A percentile compares a stretch with the other conserved stretches of the same genome.
These are phyloP conservation scores for Menidia beryllina DNA, from an alignment of 2,113 vertebrate species.

Conservation along the genomic window DNA sequence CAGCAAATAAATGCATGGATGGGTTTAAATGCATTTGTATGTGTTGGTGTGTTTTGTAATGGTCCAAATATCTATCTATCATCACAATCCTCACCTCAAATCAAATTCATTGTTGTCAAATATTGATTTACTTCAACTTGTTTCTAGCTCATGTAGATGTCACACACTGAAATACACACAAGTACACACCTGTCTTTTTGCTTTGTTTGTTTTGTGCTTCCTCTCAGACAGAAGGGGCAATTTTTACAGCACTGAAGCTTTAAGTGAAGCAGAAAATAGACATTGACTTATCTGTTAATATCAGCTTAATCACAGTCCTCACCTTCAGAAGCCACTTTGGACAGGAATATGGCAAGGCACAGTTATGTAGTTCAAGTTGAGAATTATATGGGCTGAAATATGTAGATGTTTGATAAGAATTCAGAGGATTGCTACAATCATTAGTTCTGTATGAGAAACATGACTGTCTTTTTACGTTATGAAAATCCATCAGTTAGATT, in stretches of 20 bases:
- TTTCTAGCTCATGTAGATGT: conserved; percentile 47
- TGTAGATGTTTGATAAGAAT: background rate
- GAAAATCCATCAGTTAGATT: background rate
- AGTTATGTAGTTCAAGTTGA: background rate
- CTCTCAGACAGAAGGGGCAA: conserved; percentile 55
- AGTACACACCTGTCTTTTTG: conserved; percentile 17
- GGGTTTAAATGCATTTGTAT: background rate
- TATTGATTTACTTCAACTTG: conserved; percentile 59
- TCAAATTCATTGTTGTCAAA: conserved; percentile 50
- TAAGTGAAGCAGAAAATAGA: conserved; percentile 84
- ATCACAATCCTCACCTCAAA: conserved; percentile 36
- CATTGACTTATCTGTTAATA: conserved; percentile 81
- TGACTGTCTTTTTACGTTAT: background rate
- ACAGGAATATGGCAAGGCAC: conserved; percentile 34
- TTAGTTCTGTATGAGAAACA: background rate
- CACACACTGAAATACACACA: conserved; percentile 24
- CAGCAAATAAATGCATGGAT: background rate
- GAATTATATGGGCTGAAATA: background rate
- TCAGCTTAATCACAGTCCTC: conserved; percentile 63
- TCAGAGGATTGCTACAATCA: background rate
- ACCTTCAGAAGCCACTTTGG: conserved; percentile 42
- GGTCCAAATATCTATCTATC: conserved; percentile 33
- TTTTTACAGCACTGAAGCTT: conserved; percentile 71
- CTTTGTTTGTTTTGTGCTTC: conserved; percentile 54
- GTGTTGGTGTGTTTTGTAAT: conserved; percentile 25